Conservation (phyloP, 2,797 vertebrate species). For the Balearica regulorum region DNA sequence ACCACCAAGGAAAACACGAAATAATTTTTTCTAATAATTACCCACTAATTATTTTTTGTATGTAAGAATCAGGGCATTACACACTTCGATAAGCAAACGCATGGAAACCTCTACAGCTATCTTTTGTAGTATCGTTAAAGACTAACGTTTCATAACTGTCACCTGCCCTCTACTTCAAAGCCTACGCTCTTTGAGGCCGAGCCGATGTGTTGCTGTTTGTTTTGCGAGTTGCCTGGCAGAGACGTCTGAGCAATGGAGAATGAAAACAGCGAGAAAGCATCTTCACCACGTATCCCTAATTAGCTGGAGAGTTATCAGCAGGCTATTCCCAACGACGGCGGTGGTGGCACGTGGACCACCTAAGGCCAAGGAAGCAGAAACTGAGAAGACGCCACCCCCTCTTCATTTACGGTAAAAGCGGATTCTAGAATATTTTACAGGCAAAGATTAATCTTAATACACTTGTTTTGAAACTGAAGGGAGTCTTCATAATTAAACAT, state of each 20-base stretch:
- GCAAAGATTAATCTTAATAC: background rate
- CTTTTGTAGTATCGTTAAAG: background rate
- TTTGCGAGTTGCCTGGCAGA: constrained; percentile 26
- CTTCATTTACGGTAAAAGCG: background rate
- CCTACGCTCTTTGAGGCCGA: background rate
- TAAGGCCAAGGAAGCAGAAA: background rate
- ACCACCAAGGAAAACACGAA: background rate
- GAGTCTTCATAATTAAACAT: background rate
- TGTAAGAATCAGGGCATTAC: background rate
- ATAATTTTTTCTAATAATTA: background rate
- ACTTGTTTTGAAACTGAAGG: background rate
- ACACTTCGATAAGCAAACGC: background rate
- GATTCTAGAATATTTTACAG: background rate
- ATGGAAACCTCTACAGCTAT: background rate
- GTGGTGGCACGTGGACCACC: fast-evolving
- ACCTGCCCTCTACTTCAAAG: background rate
- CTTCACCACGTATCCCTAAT: background rate
- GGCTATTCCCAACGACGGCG: background rate
- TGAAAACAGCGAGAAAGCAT: background rate
- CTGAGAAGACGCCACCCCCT: background rate
- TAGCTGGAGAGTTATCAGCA: background rate
- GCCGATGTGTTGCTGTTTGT: background rate
- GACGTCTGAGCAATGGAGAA: background rate
- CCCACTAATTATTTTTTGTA: background rate
- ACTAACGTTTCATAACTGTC: background rate